These are phyloP conservation scores for Drosophila anomalata DNA, from an alignment of 2,888 invertebrate species.

Conservation along the genomic window DNA sequence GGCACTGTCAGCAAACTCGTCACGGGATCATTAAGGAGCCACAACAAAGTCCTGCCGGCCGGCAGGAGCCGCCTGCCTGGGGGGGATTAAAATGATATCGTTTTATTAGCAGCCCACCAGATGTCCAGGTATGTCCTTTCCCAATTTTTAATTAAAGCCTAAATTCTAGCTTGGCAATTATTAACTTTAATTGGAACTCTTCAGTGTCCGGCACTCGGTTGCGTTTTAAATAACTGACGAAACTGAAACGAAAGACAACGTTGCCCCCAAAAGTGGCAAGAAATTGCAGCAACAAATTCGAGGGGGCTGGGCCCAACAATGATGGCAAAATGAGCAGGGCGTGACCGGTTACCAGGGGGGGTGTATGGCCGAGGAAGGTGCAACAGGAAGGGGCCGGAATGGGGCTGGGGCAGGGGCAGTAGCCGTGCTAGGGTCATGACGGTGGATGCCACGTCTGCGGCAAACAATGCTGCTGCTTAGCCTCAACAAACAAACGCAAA, in stretches of 20 bases:
- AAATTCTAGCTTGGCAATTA: neutral
- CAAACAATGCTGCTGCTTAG: constrained; percentile 69
- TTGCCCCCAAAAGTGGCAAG: constrained; percentile 14
- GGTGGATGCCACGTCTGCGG: constrained; percentile 49
- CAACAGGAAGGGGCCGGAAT: constrained; percentile 6
- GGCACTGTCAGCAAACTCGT: constrained; percentile 42
- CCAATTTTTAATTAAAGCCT: constrained; percentile 8
- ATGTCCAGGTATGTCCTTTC: neutral
- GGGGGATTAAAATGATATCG: constrained; percentile 18
- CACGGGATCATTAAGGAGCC: constrained; percentile 13
- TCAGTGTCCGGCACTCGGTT: neutral
- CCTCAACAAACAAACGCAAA: constrained; percentile 67
- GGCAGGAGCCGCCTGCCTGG: neutral
- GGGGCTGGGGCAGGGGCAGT: neutral
- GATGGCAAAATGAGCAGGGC: constrained; percentile 69
- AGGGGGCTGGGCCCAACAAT: constrained; percentile 39
- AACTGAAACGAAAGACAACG: constrained; percentile 1
- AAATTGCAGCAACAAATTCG: constrained; percentile 9
- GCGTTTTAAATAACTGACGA: neutral
- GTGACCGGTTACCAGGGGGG: constrained; percentile 19
- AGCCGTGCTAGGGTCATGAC: constrained; percentile 41
- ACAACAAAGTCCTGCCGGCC: constrained; percentile 12
- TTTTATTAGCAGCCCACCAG: constrained; percentile 18
- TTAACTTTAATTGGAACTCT: neutral
- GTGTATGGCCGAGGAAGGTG: neutral